Evolutionary conservation across 2,888 invertebrate species (phyloP), one percentile per base, ranked within the genome.

Genomic region (Philereme vetulata): DNA sequence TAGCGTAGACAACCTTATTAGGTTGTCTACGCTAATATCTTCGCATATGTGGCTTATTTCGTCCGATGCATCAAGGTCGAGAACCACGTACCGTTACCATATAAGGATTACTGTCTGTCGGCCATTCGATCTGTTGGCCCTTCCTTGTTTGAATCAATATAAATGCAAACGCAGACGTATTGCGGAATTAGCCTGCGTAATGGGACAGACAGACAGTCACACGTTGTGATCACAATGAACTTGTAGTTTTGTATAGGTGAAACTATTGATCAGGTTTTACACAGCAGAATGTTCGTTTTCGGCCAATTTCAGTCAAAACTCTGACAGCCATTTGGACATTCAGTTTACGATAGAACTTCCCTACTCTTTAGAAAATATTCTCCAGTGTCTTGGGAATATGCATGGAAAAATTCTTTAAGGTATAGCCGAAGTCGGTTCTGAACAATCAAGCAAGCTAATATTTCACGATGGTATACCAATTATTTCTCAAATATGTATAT

Each of bases 111-210:
- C 45, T 33, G 45, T 32, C 62, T 5, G 65, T 54, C 59, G 34
- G 66, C 53, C 60, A 65, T 68, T 54, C 52, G 64, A 67, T 65
- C 60, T 49, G 38, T 51, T 38, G 38, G 56, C 58, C 62, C 58
- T 62, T 62, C 62, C 58, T 62, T 55, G 51, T 62, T 45, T 48
- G 55, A 60, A 62, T 62, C 62, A 62, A 59, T 62, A 62, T 54
- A 58, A 62, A 58, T 55, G 62, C 62, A 62, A 62, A 58, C 55
- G 32, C 40, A 36, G 48, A 46, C 50, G 54, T 40, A 46, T 53
- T 54, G 50, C 38, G 46, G 55, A 48, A 49, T 53, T 43, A 36
- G 49, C 11, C 34, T 47, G 40, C 9, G 38, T 51, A 36, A 47
- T 50, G 43, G 36, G 21, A 56, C 49, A 53, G 48, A 51, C 40